These are phyloP conservation scores for Mongoloraphidia duomilia DNA, from an alignment of 2,888 invertebrate species.

Conservation along the genomic window DNA sequence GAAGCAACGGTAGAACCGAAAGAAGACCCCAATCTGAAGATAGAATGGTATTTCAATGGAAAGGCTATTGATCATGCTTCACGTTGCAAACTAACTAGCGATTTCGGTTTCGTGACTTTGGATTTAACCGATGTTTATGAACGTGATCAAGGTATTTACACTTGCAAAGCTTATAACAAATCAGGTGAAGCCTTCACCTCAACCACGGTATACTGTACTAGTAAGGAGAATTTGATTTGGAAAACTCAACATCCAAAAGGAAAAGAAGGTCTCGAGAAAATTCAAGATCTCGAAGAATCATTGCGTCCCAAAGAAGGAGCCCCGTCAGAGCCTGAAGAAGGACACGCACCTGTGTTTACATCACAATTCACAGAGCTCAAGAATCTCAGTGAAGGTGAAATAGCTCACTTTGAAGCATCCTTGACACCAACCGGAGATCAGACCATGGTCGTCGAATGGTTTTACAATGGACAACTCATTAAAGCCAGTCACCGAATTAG, in stretches of 20 bases:
- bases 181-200: slow-evolving; percentile 86
- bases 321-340: slow-evolving; percentile 57
- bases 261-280: slow-evolving; percentile 81
- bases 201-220: slow-evolving; percentile 71
- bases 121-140: slow-evolving; percentile 86
- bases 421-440: slow-evolving; percentile 88
- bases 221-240: slow-evolving; percentile 71
- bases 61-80: slow-evolving; percentile 76
- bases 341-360: slow-evolving; percentile 76
- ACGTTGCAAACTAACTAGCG: slow-evolving; percentile 82
- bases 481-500: slow-evolving; percentile 81
- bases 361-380: slow-evolving; percentile 71
- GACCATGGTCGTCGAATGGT: slow-evolving; percentile 91
- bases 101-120: slow-evolving; percentile 92
- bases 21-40: slow-evolving; percentile 76
- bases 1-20: slow-evolving; percentile 93
- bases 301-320: slow-evolving; percentile 56
- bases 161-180: slow-evolving; percentile 79
- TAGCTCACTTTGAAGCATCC: slow-evolving; percentile 95
- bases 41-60: slow-evolving; percentile 92
- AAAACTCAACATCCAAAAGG: slow-evolving; percentile 90
- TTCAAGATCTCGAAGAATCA: slow-evolving; percentile 81
- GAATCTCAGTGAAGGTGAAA: slow-evolving; percentile 85
- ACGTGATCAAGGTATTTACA: slow-evolving; percentile 87
- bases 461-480: slow-evolving; percentile 80